phyloP scores from a whole-genome alignment of 2,113 vertebrate genomes.

The Vulpes ferrilata region DNA sequence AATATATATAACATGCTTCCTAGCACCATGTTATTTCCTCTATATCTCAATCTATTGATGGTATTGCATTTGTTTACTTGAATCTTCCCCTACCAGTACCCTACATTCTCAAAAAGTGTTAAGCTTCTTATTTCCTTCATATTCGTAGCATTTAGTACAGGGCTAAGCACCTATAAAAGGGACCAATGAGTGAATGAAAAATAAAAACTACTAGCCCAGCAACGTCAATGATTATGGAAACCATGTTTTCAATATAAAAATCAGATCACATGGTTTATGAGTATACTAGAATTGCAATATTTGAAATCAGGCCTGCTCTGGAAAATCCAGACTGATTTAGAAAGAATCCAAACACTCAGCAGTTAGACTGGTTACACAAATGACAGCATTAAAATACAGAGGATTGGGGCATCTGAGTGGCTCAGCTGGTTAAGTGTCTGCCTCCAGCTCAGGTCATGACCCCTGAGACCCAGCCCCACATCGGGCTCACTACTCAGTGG shows the following conservation, averaged over 20 bases:
- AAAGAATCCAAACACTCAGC: constrained; percentile 57
- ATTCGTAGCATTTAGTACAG: background rate
- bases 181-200: background rate
- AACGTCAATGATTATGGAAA: background rate
- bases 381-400: background rate
- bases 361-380: constrained; percentile 44
- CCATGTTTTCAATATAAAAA: constrained; percentile 58
- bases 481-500: background rate
- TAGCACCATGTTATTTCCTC: background rate
- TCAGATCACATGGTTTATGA: background rate
- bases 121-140: background rate
- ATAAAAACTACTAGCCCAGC: background rate
- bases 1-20: background rate
- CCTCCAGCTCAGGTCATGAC: background rate
- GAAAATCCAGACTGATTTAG: constrained; percentile 55
- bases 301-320: background rate
- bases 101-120: background rate
- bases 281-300: background rate
- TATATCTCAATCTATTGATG: background rate
- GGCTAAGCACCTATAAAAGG: background rate
- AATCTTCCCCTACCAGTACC: background rate
- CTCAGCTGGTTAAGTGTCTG: background rate
- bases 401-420: background rate
- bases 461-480: background rate
- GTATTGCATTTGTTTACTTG: background rate